phyloP scores from a whole-genome alignment of 2,797 vertebrate genomes.

The Sparus aurata region DNA sequence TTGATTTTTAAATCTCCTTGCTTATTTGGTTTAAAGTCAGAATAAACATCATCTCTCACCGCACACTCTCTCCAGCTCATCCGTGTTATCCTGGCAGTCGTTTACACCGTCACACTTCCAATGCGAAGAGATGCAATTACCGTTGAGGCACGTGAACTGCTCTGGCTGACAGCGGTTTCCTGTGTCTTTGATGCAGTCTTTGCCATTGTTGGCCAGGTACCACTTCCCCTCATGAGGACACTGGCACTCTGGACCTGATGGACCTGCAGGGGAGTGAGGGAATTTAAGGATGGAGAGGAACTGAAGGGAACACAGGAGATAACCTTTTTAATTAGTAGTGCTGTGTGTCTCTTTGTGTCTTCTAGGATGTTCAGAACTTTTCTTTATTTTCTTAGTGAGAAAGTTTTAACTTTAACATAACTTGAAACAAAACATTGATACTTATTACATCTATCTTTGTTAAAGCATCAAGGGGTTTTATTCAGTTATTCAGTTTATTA shows the following conservation, averaged over 20 bases:
- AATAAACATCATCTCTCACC: slow-evolving; percentile 86
- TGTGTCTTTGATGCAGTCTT: slow-evolving; percentile 91
- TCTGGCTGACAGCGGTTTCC: slow-evolving; percentile 86
- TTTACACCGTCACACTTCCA: slow-evolving; percentile 91
- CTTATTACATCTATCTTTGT: not conserved
- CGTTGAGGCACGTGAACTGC: slow-evolving; percentile 93
- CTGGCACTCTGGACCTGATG: slow-evolving; percentile 93
- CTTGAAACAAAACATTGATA: not conserved
- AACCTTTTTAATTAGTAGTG: slow-evolving; percentile 13
- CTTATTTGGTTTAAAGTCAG: not conserved
- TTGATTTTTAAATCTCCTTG: not conserved
- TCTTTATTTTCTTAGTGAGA: not conserved
- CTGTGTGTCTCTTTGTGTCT: not conserved
- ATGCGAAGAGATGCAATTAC: slow-evolving; percentile 85
- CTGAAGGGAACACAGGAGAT: slow-evolving; percentile 13
- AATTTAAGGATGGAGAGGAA: slow-evolving; percentile 3
- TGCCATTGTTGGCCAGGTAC: slow-evolving; percentile 93
- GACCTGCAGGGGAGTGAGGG: slow-evolving; percentile 82
- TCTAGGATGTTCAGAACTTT: not conserved
- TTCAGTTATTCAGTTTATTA: not conserved
- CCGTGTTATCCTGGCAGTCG: slow-evolving; percentile 90
- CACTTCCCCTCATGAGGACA: slow-evolving; percentile 92
- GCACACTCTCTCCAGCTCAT: slow-evolving; percentile 93
- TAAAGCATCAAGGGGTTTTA: not conserved
- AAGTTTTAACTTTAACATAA: not conserved